These are phyloP conservation scores for Anseranas semipalmata DNA, from an alignment of 2,113 vertebrate species.

Conservation along the genomic window DNA sequence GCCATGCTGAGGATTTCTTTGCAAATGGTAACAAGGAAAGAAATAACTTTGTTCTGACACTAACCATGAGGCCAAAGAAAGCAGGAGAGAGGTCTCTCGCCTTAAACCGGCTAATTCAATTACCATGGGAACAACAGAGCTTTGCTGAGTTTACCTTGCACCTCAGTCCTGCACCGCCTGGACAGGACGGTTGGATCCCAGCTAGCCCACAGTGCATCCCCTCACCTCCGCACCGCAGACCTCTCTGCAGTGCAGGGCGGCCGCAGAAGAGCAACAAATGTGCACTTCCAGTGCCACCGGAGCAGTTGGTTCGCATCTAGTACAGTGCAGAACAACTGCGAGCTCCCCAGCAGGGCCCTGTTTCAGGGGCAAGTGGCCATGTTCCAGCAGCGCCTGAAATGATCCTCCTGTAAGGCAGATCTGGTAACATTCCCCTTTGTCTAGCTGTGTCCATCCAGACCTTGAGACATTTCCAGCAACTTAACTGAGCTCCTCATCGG, in stretches of 20 bases:
- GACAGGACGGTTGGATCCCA: background rate
- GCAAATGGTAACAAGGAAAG: background rate
- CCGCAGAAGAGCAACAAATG: fast-evolving
- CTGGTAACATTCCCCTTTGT: background rate
- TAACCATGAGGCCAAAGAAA: background rate
- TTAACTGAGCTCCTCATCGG: background rate
- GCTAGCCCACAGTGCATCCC: no score
- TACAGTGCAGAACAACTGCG: background rate
- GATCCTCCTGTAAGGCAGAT: background rate
- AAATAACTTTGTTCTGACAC: background rate
- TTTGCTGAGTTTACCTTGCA: background rate
- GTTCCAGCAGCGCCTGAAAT: background rate
- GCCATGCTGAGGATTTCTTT: background rate
- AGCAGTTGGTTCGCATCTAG: fast-evolving
- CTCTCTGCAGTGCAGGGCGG: fast-evolving
- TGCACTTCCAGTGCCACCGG: fast-evolving
- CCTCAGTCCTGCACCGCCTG: background rate
- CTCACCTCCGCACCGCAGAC: fast-evolving
- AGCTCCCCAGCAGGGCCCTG: background rate
- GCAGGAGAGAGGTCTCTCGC: background rate
- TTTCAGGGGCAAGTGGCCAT: background rate
- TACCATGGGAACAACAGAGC: background rate
- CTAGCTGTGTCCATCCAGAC: background rate
- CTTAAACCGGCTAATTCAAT: background rate
- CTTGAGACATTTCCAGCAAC: background rate